Evolutionary conservation across 2,797 vertebrate species (phyloP).

Genomic region (Molossus molossus): DNA sequence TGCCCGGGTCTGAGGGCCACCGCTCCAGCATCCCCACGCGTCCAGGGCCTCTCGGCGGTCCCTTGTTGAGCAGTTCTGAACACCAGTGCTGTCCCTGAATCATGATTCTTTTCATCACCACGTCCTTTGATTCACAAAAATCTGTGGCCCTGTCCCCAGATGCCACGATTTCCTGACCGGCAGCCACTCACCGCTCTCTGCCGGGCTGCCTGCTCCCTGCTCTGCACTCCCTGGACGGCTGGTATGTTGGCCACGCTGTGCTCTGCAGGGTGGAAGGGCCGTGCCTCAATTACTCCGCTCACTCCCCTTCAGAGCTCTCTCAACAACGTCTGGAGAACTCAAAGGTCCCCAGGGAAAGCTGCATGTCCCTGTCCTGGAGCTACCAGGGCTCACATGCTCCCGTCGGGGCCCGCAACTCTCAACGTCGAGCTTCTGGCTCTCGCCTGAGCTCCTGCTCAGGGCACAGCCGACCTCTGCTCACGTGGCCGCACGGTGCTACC

Average conservation of each 20-base stretch:
- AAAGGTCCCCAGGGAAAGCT: neutral
- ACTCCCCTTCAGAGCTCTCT: neutral
- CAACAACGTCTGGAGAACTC: neutral
- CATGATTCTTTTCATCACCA: neutral
- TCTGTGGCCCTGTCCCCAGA: neutral
- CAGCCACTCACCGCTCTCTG: neutral
- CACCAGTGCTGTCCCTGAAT: neutral
- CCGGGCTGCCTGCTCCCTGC: neutral
- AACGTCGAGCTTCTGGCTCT: neutral
- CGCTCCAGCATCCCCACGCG: fast-evolving
- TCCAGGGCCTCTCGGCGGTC: neutral
- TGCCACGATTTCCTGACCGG: neutral
- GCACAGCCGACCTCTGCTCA: fast-evolving
- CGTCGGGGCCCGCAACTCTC: neutral
- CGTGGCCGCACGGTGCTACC: fast-evolving
- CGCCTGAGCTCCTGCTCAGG: neutral
- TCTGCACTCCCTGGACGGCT: no score
- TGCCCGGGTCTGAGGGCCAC: neutral
- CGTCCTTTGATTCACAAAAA: neutral
- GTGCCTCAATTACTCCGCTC: neutral
- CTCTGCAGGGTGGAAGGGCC: neutral
- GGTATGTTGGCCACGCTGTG: fast-evolving
- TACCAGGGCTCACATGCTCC: no score
- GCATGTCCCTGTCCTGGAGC: neutral
- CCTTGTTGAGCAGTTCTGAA: neutral